A percentile compares a stretch with the other conserved stretches of the same genome.
Evolutionary conservation across 2,888 invertebrate species (phyloP).

Genomic region (Myathropa florea): DNA sequence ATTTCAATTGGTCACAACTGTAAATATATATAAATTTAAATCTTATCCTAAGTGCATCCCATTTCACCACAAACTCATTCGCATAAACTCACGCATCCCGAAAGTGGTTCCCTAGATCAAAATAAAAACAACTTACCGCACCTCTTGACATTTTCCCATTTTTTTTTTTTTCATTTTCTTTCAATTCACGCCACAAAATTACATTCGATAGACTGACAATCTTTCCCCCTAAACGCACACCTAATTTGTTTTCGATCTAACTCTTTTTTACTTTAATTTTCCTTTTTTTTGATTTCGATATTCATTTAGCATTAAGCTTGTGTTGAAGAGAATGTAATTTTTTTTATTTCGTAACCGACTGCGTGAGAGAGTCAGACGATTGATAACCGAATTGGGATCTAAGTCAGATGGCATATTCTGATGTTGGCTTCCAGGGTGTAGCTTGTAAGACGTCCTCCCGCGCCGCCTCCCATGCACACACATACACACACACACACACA

Average conservation of each 20-base stretch:
- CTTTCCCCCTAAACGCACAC: conserved; percentile 39
- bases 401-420: conserved; percentile 68
- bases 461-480: not conserved
- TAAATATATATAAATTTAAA: conserved; percentile 40
- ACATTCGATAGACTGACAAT: conserved; percentile 33
- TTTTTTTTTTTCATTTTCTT: not conserved
- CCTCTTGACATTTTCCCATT: not conserved
- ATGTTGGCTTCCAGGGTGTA: conserved; percentile 53
- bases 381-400: conserved; percentile 46
- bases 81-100: conserved; percentile 34
- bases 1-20: not conserved
- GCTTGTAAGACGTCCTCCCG: conserved; percentile 15
- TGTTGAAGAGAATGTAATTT: conserved; percentile 72
- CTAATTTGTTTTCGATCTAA: conserved; percentile 23
- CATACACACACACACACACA: no score
- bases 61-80: conserved; percentile 34
- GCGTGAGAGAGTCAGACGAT: conserved; percentile 7
- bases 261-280: conserved; percentile 26
- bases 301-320: conserved; percentile 74
- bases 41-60: conserved; percentile 43
- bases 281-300: conserved; percentile 34
- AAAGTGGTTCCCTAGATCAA: not conserved
- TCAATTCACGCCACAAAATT: conserved; percentile 24
- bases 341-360: conserved; percentile 4
- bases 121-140: conserved; percentile 20